Evolutionary conservation across 2,797 vertebrate species (phyloP).

Genomic region (Neosalanx taihuensis): DNA sequence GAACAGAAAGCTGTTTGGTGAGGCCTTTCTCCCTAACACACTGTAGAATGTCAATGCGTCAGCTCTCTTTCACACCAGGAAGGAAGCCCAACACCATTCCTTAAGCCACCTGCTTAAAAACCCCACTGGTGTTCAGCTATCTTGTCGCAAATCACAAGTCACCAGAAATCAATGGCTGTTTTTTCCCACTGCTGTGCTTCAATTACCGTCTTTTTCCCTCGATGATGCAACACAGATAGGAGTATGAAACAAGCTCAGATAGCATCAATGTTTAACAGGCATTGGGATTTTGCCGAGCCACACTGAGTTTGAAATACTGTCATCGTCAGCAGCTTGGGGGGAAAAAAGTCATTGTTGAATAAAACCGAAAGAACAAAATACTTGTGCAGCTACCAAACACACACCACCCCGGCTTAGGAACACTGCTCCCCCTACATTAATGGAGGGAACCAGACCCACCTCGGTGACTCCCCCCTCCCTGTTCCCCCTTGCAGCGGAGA

Average conservation of each 20-base stretch:
- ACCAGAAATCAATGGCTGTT: slow-evolving; percentile 41
- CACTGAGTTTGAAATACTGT: slow-evolving; percentile 38
- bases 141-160: slow-evolving; percentile 31
- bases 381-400: slow-evolving; percentile 42
- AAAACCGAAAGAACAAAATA: slow-evolving; percentile 56
- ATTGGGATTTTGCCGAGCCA: slow-evolving; percentile 53
- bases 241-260: slow-evolving; percentile 49
- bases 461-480: slow-evolving; percentile 50
- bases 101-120: slow-evolving; percentile 54
- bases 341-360: slow-evolving; percentile 57
- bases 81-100: slow-evolving; percentile 44
- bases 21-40: slow-evolving; percentile 51
- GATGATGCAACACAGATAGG: slow-evolving; percentile 43
- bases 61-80: slow-evolving; percentile 50
- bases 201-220: slow-evolving; percentile 53
- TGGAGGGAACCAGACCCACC: slow-evolving; percentile 62
- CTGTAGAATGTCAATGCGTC: slow-evolving; percentile 55
- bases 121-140: slow-evolving; percentile 42
- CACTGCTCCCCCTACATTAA: slow-evolving; percentile 46
- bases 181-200: slow-evolving; percentile 45
- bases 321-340: slow-evolving; percentile 43
- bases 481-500: slow-evolving; percentile 52
- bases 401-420: slow-evolving; percentile 1
- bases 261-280: slow-evolving; percentile 66
- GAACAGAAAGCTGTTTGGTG: slow-evolving; percentile 50